These are phyloP conservation scores for Gymnarchus niloticus DNA, from an alignment of 2,113 vertebrate species.

Conservation along the genomic window DNA sequence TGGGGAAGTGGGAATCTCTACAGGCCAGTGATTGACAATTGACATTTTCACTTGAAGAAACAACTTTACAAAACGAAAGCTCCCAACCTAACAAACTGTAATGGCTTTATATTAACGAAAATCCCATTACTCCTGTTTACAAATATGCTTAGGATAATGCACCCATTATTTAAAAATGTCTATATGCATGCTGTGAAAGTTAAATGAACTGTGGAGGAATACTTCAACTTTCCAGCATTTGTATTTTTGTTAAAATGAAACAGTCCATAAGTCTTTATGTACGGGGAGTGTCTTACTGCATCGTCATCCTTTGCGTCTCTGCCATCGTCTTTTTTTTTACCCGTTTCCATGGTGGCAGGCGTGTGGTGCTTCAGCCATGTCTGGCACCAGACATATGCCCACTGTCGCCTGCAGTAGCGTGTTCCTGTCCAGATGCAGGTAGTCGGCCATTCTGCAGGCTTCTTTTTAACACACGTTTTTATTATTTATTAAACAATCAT, in stretches of 20 bases:
- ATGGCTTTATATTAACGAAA: background rate
- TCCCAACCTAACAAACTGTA: background rate
- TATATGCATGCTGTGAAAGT: background rate
- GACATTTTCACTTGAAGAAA: conserved; percentile 3
- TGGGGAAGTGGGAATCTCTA: background rate
- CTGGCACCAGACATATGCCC: too few relatives aligned
- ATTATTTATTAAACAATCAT: too few relatives aligned
- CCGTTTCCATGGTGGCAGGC: too few relatives aligned
- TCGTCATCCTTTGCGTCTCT: too few relatives aligned
- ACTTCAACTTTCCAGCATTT: background rate
- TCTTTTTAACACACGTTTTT: too few relatives aligned
- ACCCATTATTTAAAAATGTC: background rate
- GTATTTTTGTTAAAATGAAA: background rate
- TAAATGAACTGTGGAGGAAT: background rate
- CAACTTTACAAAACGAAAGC: background rate
- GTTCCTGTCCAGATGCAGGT: too few relatives aligned
- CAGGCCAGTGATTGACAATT: too few relatives aligned
- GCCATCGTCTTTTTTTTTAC: too few relatives aligned
- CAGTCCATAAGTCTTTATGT: background rate
- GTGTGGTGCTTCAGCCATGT: too few relatives aligned
- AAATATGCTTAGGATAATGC: background rate
- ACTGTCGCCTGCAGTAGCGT: too few relatives aligned
- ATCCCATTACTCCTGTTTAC: background rate
- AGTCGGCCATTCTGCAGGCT: too few relatives aligned
- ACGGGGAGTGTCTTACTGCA: too few relatives aligned